Evolutionary conservation across 2,888 invertebrate species (phyloP), one percentile per base, ranked within the genome.

Genomic region (Drosophila anceps): DNA sequence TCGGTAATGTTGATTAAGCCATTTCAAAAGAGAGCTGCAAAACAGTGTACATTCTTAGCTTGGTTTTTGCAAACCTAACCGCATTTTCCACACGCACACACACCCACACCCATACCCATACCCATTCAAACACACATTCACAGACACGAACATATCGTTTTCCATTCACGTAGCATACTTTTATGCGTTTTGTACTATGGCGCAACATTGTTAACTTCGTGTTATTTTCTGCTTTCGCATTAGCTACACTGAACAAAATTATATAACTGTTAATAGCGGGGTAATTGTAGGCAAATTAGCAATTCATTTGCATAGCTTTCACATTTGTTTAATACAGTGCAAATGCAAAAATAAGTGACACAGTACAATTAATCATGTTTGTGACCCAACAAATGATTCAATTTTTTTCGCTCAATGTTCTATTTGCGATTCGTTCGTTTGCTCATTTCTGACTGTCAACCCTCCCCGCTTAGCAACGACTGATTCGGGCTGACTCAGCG

Each of bases 401-500:
- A 15, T 24, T 68, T 66, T 66, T 69, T 80, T 64, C 71, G 70
- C 51, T 31, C 60, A 50, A 65, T 84, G 70, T 69, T 60, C 54
- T 48, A 60, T 69, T 79, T 68, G 64, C 61, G 53, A 71, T 68
- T 60, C 64, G 64, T 69, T n/a, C n/a, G n/a, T n/a, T n/a, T 79
- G 68, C 44, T 39, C 64, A 71, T 79, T 73, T 68, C 64, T 44
- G 59, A 50, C 53, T 37, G 58, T 37, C 60, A 33, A 31, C 29
- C 20, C 27, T 2, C 13, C 62, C 51, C 54, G 10, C 12, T 12
- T n/a, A 9, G 31, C 50, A 2, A 12, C 10, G 10, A 9, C 18
- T 4, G 37, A 37, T 12, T 70, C 39, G 46, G 35, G 27, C 68
- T 84, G 83, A 82, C 63, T 83, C 83, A 88, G 88, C 88, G 64